Evolutionary conservation across 2,113 vertebrate genomes (phyloP), one percentile per base, ranked within the genome.

Genomic region (Proteles cristata): DNA sequence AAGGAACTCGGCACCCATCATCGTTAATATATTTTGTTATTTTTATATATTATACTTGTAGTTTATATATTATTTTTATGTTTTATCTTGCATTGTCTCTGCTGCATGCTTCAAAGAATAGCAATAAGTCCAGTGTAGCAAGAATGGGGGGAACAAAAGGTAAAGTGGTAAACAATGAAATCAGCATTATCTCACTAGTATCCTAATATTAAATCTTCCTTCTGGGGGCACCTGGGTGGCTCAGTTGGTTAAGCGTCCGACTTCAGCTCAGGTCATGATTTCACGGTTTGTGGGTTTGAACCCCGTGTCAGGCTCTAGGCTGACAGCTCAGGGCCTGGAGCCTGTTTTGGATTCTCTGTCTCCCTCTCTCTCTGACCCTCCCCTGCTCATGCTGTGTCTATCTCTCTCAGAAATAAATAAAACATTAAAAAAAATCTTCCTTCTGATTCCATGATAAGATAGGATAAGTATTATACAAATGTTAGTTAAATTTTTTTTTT

Each of bases 381-480:
- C 39, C 39, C 39, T 39, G 39, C 39, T 39, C 39, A 39, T 39
- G 39, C 39, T 3, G 39, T 39, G 39, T 39, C 39, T 39, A 39
- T 39, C 39, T 39, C 39, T 39, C 39, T 39, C 39, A 39, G 39
- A 39, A 39, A 39, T 39, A 3, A 39, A 39, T 39, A 39, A 39
- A 39, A 39, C 39, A 39, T 39, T 39, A 39, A 39, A 39, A 39
- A 39, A 76, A 81, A 69, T 45, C 23, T 35, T 69, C 4, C 11
- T 90, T 94, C 89, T 68, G n/a, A 69, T 43, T 77, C 53, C n/a
- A 92, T 31, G n/a, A 92, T 16, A 92, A 81, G 69, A 77, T 12
- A 73, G n/a, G 71, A 45, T 26, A 74, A 12, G 12, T 50, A 17
- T 82, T 58, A 84, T 33, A 69, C 63, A 74, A 61, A 74, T 39